A percentile compares a stretch with the other conserved stretches of the same genome.
phyloP scores from a whole-genome alignment of 2,888 invertebrate species.

The Drosophila barbarae region DNA sequence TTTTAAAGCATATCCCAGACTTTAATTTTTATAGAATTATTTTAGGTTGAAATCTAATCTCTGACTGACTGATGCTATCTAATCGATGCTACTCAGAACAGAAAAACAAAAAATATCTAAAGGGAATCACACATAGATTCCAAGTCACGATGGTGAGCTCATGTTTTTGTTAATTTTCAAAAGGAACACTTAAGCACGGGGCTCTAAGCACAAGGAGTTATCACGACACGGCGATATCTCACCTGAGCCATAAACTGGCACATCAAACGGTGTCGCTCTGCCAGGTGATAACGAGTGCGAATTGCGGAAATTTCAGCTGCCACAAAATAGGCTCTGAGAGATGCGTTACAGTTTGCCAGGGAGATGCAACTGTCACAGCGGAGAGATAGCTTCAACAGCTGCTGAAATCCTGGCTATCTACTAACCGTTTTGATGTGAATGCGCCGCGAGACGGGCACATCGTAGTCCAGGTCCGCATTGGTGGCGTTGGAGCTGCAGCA shows the following conservation, averaged over 20 bases:
- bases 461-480: slow-evolving; percentile 73
- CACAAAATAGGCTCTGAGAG: slow-evolving; percentile 13
- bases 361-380: slow-evolving; percentile 56
- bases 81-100: slow-evolving; percentile 11
- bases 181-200: slow-evolving; percentile 6
- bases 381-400: slow-evolving; percentile 17
- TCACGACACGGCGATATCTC: slow-evolving; percentile 48
- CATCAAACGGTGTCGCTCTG: slow-evolving; percentile 52
- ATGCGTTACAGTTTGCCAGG: slow-evolving; percentile 35
- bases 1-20: neutral
- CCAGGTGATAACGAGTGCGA: slow-evolving; percentile 67
- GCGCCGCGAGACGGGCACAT: slow-evolving; percentile 76
- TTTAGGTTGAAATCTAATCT: slow-evolving; percentile 17
- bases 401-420: slow-evolving; percentile 52
- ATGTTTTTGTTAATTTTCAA: slow-evolving; percentile 12
- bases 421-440: slow-evolving; percentile 75
- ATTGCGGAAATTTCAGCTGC: slow-evolving; percentile 62
- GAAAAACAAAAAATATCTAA: slow-evolving; percentile 6
- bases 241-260: slow-evolving; percentile 56
- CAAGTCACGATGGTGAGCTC: slow-evolving; percentile 23
- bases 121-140: slow-evolving; percentile 17
- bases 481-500: slow-evolving; percentile 67
- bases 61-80: slow-evolving; percentile 11
- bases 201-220: slow-evolving; percentile 20
- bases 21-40: too few species aligned